Evolutionary conservation across 2,888 invertebrate species (phyloP), one percentile per base, ranked within the genome.

Genomic region (Xylota sylvarum): DNA sequence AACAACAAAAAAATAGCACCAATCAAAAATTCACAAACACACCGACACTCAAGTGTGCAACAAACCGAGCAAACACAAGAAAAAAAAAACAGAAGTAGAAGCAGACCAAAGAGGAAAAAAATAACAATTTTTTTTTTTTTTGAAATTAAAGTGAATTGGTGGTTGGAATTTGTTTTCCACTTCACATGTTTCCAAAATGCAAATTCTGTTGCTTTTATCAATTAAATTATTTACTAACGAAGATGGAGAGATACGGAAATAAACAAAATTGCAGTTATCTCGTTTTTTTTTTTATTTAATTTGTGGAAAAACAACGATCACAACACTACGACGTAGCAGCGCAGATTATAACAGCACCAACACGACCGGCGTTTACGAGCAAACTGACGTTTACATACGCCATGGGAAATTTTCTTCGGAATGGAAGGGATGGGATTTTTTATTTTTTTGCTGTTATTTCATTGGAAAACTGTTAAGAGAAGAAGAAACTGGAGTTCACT

Each of bases 311-410:
- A 76, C 37, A 67, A 67, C 65, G 67, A 78, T 56, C 62, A 74
- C 48, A 56, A 64, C 35, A 48, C 43, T 64, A 32, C 60, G 64
- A 37, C 12, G 43, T 37, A 9, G 56, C 30, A 77, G 76, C 58
- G 52, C 73, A 67, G 23, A 48, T 37, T 65, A 30, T 50, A 43
- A 43, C 74, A 85, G 76, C 85, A 85, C 85, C 85, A 81, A 85
- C 70, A 65, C 85, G 81, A 85, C 85, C 85, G 85, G 85, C 81
- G 81, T 81, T 81, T 85, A 81, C 65, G 72, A 85, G 52, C 58
- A 76, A 85, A 85, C 85, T 85, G 85, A 85, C 81, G 76, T 81
- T 85, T 85, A 85, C 81, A 85, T 72, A 76, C 58, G 65, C 52
- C 17, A 67, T 30, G 85, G 85, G 81, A 85, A 81, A 81, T 74